Percentiles rank a stretch among this genome's conserved stretches.
These are phyloP conservation scores for Halcyon leucocephala DNA, from an alignment of 2,797 vertebrate genomes.

Conservation along the genomic window DNA sequence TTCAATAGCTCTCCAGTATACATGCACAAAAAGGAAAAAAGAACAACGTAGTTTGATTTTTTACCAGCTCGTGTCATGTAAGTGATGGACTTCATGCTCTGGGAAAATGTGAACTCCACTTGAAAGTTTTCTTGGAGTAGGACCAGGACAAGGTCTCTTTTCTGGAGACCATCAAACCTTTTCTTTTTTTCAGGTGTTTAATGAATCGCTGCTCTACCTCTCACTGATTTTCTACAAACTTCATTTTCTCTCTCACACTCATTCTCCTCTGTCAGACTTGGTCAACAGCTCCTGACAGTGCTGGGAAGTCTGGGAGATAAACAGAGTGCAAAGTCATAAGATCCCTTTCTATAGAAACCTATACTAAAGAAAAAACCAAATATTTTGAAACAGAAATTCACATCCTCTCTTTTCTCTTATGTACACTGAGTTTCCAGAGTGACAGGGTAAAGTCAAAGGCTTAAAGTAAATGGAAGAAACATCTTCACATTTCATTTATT, in stretches of 20 bases:
- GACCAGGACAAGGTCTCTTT: background rate
- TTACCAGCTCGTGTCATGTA: background rate
- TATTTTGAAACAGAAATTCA: background rate
- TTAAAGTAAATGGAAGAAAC: background rate
- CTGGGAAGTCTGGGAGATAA: background rate
- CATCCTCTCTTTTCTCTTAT: background rate
- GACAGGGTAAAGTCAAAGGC: conserved; percentile 3
- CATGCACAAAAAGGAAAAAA: background rate
- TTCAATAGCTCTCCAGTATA: background rate
- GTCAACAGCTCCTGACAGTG: background rate
- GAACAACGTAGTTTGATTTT: background rate
- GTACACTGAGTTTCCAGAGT: background rate
- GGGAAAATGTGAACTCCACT: background rate
- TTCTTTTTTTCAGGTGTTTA: background rate
- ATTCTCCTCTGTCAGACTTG: background rate
- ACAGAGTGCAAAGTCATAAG: background rate
- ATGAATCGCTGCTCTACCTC: background rate
- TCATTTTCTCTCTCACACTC: background rate
- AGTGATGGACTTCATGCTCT: background rate
- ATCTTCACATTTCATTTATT: background rate
- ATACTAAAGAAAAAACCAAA: background rate
- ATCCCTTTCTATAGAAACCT: background rate
- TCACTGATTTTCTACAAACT: background rate
- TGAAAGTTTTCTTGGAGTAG: background rate
- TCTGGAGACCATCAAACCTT: background rate